These are phyloP conservation scores for Dendropsophus ebraccatus DNA, from an alignment of 2,113 vertebrate species.

Conservation along the genomic window DNA sequence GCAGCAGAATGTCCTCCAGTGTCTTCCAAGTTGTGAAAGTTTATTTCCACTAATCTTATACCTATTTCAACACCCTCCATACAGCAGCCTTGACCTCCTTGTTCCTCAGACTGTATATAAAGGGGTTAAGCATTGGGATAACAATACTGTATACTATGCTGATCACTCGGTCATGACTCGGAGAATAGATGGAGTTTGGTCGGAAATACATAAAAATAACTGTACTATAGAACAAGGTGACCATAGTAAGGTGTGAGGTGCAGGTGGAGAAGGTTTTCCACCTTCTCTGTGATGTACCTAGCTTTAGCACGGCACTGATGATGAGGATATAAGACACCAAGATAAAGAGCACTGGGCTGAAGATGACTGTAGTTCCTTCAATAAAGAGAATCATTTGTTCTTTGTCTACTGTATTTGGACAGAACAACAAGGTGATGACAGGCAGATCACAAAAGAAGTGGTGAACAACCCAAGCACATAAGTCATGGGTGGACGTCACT, in stretches of 20 bases:
- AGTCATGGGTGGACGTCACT: neutral
- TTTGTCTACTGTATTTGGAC: neutral
- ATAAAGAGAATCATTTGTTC: neutral
- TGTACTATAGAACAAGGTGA: slow-evolving; percentile 19
- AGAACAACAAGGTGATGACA: neutral
- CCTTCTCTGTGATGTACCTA: neutral
- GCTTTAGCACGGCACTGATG: neutral
- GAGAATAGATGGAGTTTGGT: slow-evolving; percentile 7
- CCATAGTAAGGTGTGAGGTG: slow-evolving; percentile 19
- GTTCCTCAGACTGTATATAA: slow-evolving; percentile 32
- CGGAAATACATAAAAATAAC: slow-evolving; percentile 7
- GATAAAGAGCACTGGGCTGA: too few species aligned
- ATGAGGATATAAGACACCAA: neutral
- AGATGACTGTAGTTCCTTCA: neutral
- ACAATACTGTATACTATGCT: neutral
- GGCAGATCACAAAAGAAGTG: slow-evolving; percentile 8
- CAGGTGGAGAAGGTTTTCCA: slow-evolving; percentile 15
- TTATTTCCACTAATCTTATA: too few species aligned
- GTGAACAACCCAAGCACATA: neutral
- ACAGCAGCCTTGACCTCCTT: slow-evolving; percentile 12
- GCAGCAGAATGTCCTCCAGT: too few species aligned
- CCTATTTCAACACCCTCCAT: neutral
- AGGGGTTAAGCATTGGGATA: slow-evolving; percentile 21
- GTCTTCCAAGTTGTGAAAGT: too few species aligned
- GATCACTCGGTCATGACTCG: neutral